A percentile compares a stretch with the other conserved stretches of the same genome.
phyloP scores from a whole-genome alignment of 2,888 invertebrate species.

The Pristionchus japonicus region DNA sequence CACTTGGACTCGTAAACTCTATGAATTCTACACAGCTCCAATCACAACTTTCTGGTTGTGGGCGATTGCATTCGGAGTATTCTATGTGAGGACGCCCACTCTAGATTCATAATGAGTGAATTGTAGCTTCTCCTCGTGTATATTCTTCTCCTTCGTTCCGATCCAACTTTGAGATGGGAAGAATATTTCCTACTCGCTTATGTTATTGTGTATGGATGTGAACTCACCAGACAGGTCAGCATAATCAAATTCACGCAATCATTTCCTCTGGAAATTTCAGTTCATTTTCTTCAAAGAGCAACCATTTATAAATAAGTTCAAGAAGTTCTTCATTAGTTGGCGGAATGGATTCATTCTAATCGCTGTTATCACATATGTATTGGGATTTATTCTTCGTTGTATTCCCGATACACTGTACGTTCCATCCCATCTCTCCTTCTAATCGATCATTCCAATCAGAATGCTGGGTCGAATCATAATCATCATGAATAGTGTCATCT shows the following conservation, averaged over 20 bases:
- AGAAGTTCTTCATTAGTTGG: conserved; percentile 71
- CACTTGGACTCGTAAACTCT: conserved; percentile 79
- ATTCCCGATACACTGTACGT: conserved; percentile 79
- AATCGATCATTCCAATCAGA: neutral
- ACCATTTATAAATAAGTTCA: conserved; percentile 76
- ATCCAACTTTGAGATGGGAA: conserved; percentile 48
- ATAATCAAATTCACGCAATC: neutral
- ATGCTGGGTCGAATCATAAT: conserved; percentile 31
- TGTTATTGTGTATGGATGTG: conserved; percentile 68
- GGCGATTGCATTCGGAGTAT: conserved; percentile 78
- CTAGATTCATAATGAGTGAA: neutral
- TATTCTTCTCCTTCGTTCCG: conserved; percentile 49
- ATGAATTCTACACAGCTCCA: conserved; percentile 98
- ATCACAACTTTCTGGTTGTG: conserved; percentile 99
- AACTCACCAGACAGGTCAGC: conserved; percentile 68
- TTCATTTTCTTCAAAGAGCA: conserved; percentile 60
- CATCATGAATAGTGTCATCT: conserved; percentile 45
- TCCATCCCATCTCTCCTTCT: neutral
- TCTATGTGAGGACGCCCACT: conserved; percentile 53
- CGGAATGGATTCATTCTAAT: conserved; percentile 67
- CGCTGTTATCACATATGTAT: conserved; percentile 83
- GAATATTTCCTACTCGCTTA: conserved; percentile 73
- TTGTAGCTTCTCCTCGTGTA: conserved; percentile 46
- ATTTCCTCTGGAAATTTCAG: neutral
- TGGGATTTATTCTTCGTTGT: conserved; percentile 67